Base-by-base conservation (phyloP, 2,888 invertebrate genomes). In the Eristalis tenax region DNA sequence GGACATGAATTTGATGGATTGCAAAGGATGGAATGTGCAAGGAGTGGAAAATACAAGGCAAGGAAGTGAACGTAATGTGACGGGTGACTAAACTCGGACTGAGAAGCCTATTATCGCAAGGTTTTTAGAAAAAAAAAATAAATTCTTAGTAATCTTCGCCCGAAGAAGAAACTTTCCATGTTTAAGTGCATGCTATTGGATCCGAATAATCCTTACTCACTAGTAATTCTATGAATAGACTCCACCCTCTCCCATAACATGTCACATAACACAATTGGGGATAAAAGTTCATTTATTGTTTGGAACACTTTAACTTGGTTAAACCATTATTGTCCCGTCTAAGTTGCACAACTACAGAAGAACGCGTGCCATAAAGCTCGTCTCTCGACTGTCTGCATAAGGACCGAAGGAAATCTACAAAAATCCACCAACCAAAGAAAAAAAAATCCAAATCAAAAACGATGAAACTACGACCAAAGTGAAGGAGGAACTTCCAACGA, bases 331-430 rank as follows among this genome's bases (percentile, higher is more conserved):
- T 23, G 26, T 26, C 15, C 59, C 13, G 1, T 1, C 26, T 23
- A 59, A 28, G 50, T 50, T 59, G 15, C 23, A 13, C 64, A 74
- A 73, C 69, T 76, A 61, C 66, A 35, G 15, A 23, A 28, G 70
- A 75, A 71, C 77, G 77, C 71, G 85, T 85, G 73, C 71, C 85
- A 85, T 85, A 81, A 85, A 81, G 57, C 81, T 85, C 69, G 75
- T 74, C 79, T 74, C 70, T 80, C 70, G 70, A 75, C 79, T 76
- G 66, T 63, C 76, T 63, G 32, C 81, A 81, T 59, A 61, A 77
- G 43, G 10, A 35, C 11, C 13, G 40, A 38, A 65, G 69, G 65
- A 59, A 76, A 69, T 26, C 23, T 56, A 63, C 35, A 15, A 35
- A 13, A n/a, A 26, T n/a, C n/a, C 13, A 65, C 50, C 18, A 35